phyloP scores from a whole-genome alignment of 2,888 invertebrate species.

The Microctonus aethiopoides region DNA sequence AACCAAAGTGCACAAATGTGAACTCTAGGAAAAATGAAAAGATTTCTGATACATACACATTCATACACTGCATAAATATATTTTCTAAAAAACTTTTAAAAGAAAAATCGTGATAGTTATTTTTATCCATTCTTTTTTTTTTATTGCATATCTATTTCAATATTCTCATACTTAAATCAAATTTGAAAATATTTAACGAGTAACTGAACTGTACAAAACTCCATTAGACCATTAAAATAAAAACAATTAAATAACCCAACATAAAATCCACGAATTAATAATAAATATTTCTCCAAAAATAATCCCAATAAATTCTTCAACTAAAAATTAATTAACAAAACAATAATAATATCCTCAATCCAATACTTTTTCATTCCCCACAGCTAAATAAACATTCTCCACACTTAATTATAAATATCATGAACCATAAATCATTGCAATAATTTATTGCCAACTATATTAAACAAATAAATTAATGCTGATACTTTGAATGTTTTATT shows the following conservation, averaged over 20 bases:
- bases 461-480: background rate
- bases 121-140: background rate
- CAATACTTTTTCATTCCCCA: too few species aligned
- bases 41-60: background rate
- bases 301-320: too few species aligned
- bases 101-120: background rate
- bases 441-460: background rate
- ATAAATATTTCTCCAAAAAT: too few species aligned
- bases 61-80: background rate
- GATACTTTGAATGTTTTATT: background rate
- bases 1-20: conserved; percentile 3
- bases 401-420: too few species aligned
- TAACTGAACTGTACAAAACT: too few species aligned
- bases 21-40: conserved; percentile 8
- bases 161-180: background rate
- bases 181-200: background rate
- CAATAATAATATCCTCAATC: too few species aligned
- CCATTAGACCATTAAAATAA: too few species aligned
- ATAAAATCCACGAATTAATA: too few species aligned
- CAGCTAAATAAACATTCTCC: too few species aligned
- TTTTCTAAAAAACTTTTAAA: background rate
- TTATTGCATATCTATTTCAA: background rate
- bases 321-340: too few species aligned
- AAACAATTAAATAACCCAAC: too few species aligned
- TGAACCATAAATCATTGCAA: background rate